Evolutionary conservation across 2,113 vertebrate species (phyloP).

Genomic region (Urocolius indicus): DNA sequence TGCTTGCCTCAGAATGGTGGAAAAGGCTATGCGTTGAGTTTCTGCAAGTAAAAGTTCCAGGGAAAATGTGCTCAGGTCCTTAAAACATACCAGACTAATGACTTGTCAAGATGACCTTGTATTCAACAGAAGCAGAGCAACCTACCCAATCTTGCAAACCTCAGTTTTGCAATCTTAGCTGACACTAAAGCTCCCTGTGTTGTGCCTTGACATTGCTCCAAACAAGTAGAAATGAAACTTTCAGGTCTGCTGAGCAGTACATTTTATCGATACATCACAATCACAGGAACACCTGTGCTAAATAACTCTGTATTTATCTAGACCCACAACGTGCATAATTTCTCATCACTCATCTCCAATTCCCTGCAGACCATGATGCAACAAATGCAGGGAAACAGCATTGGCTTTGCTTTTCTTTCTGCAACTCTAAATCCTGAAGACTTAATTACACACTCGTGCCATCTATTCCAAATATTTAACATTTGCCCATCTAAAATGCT

Average conservation of each 20-base stretch:
- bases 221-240: neutral
- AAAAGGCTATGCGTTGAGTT: neutral
- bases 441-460: too few relatives aligned
- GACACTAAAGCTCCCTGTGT: neutral
- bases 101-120: neutral
- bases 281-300: neutral
- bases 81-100: neutral
- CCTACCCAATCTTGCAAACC: neutral
- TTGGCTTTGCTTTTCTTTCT: neutral
- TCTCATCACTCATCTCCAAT: neutral
- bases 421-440: neutral
- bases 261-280: neutral
- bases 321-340: neutral
- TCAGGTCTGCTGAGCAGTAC: neutral
- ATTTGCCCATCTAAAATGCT: neutral
- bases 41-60: neutral
- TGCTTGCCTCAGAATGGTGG: neutral
- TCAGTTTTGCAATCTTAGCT: too few relatives aligned
- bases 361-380: rapidly evolving
- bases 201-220: too few relatives aligned
- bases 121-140: neutral
- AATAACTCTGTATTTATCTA: neutral
- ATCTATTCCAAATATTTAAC: neutral
- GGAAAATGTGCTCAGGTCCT: neutral
- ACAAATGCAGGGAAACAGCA: rapidly evolving